Base-by-base conservation (phyloP, 2,797 vertebrate genomes). In the Pagetopsis macropterus region DNA sequence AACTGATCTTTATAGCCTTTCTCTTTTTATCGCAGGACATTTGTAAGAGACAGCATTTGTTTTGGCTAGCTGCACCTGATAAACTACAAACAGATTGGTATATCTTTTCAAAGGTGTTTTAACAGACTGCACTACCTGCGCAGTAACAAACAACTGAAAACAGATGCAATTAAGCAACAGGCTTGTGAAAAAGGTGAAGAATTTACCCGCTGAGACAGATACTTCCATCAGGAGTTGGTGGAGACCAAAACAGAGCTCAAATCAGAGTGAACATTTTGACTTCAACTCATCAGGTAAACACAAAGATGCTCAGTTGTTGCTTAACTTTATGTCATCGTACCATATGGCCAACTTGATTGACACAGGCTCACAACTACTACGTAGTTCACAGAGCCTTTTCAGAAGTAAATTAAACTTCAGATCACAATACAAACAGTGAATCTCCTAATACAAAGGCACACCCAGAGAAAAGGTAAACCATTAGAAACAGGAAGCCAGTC, bases 401-500 rank as follows among this genome's bases (percentile, higher is more conserved):
- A 61, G 45, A 55, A 58, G 52, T 55, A 40, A 52, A 19, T 45
- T 8, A 23, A 40, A 63, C 23, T 15, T 48, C 59, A 61, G 31
- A 37, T 59, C 17, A 31, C 31, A 59, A 63, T 81, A 59, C 60
- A 62, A 61, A 63, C n/a, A 27, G 16, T 1, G 33, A 72, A 57
- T 58, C 65, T 50, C 37, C 65, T 69, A 31, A 65, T 79, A 37
- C 81, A 87, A 82, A 73, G 58, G 33, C 46, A 33, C 4, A 66
- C 57, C n/a, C 11, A 14, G 44, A 69, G 71, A 63, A 79, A 77
- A 78, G 27, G 60, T 62, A 63, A 79, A 74, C 61, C 72, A 49
- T 59, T 75, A 78, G 87, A 87, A 90, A 90, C 61, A 41, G 84
- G 33, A 89, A 85, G 62, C 81, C 70, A 65, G 19, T n/a, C 5